Base-by-base conservation (phyloP, 2,888 invertebrate genomes). In the Diadromus collaris region DNA sequence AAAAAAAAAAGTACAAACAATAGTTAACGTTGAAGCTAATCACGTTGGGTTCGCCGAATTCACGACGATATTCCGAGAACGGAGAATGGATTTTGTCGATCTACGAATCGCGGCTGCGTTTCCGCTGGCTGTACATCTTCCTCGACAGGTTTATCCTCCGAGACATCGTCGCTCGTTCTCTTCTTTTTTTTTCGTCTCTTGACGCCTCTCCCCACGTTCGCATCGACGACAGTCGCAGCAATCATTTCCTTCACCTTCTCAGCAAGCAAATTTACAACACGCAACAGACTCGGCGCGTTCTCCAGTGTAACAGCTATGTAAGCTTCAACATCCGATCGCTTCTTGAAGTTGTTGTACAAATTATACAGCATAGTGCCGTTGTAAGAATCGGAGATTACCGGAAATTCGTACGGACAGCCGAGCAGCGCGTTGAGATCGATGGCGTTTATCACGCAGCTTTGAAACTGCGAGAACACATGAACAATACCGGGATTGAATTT, bases 291-390 rank as follows among this genome's bases (percentile, higher is more conserved):
- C n/a, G 91, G 90, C 5, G 90, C 88, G 70, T 88, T 79, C 78
- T 85, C 76, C 21, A 92, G 83, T 7, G 87, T 71, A 29, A 78
- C 61, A 10, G 60, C 54, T 1, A 95, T 87, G 86, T 94, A 95
- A 51, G 85, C 86, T 32, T 91, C 89, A 0, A 94, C 90, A 84
- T 94, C 92, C 0, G 87, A 80, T 27, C 95, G 93, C 80, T 91
- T 92, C 78, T 93, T 93, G 63, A 96, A 92, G 89, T 94, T 93
- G 34, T 91, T 90, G 76, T 94, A 94, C 32, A 95, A 90, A 91
- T 96, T 96, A 85, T 96, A 96, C 1, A 95, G 88, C 89, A 96
- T 94, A 0, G 95, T 95, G 0, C 96, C 96, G 89, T 95, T 95
- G 83, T 93, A 96, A 79, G 94, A 92, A 84, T 94, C 93, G n/a